Evolutionary conservation across 2,888 invertebrate species (phyloP), one percentile per base, ranked within the genome.

Genomic region (Drosophila anomelani): DNA sequence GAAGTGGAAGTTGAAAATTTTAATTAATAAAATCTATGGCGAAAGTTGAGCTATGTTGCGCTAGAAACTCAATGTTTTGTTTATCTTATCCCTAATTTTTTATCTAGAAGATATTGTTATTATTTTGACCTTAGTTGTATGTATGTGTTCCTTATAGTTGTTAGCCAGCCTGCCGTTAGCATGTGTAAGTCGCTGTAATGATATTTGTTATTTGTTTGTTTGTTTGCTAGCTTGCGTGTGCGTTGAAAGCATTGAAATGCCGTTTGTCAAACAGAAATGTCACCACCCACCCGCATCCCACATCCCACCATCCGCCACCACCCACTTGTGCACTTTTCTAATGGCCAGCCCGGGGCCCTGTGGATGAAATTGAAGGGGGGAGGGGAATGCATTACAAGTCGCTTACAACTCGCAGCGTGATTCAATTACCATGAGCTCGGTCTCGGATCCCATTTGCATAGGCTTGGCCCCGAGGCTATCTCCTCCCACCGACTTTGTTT

Each of bases 141-240:
- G 29, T 38, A 26, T 13, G n/a, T 49, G 13, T 53, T 29, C 64
- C 56, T 57, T 86, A 64, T 83, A 77, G 61, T 70, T 81, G 87
- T 78, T 79, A 81, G 76, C 57, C 87, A 71, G 75, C 59, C 87
- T 68, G 76, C 62, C 80, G 76, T 80, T 85, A 80, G 84, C 85
- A 82, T 84, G 77, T 87, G 76, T 80, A 85, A 84, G 85, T 87
- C 71, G 78, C 85, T 79, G 83, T 85, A 85, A 85, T 85, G 84
- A 85, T 85, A 87, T 87, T 85, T 85, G 86, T 79, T 80, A 62
- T 67, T 68, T 68, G 67, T 68, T 68, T 68, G 61, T 61, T 61
- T 54, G 73, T 73, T 68, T 70, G 63, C 56, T 68, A 62, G 73
- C 70, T 73, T 79, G 81, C 77, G 79, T 78, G 83, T 87, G 80